A percentile compares a stretch with the other conserved stretches of the same genome.
These are phyloP conservation scores for Bombus breviceps DNA, from an alignment of 1,140 invertebrate species.

Conservation along the genomic window DNA sequence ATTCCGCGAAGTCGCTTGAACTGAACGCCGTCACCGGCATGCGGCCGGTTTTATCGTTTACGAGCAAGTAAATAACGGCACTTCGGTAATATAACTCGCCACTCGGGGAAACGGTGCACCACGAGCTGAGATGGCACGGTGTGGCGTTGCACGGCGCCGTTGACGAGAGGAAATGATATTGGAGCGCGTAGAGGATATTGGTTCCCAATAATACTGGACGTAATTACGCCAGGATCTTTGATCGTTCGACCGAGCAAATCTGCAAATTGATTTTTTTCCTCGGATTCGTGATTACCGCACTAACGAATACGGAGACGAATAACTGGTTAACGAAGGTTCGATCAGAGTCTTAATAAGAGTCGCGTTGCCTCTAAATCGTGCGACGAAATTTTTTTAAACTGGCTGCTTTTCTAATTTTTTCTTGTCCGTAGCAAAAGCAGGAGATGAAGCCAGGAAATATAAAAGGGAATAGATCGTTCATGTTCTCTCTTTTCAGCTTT, in stretches of 20 bases:
- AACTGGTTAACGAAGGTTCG: slow-evolving; percentile 39
- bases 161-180: slow-evolving; percentile 32
- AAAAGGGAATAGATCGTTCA: neutral
- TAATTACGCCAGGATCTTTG: slow-evolving; percentile 47
- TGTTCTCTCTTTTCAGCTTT: neutral
- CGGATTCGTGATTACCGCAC: slow-evolving; percentile 20
- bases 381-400: neutral
- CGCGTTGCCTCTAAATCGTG: neutral
- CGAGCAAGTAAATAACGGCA: slow-evolving; percentile 4
- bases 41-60: slow-evolving; percentile 16
- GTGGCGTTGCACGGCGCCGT: neutral
- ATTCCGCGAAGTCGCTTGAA: neutral
- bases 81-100: slow-evolving; percentile 11
- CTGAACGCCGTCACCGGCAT: slow-evolving; percentile 35
- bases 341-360: slow-evolving; percentile 17
- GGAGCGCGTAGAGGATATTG: slow-evolving; percentile 16
- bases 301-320: slow-evolving; percentile 38
- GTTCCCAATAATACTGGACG: slow-evolving; percentile 45
- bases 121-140: neutral
- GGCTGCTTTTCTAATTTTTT: neutral
- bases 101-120: neutral
- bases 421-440: too few species aligned
- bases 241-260: slow-evolving; percentile 34
- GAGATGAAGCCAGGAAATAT: neutral
- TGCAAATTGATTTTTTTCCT: slow-evolving; percentile 52